Base-by-base conservation (phyloP, 2,888 invertebrate species). In the Rhamnusium bicolor region DNA sequence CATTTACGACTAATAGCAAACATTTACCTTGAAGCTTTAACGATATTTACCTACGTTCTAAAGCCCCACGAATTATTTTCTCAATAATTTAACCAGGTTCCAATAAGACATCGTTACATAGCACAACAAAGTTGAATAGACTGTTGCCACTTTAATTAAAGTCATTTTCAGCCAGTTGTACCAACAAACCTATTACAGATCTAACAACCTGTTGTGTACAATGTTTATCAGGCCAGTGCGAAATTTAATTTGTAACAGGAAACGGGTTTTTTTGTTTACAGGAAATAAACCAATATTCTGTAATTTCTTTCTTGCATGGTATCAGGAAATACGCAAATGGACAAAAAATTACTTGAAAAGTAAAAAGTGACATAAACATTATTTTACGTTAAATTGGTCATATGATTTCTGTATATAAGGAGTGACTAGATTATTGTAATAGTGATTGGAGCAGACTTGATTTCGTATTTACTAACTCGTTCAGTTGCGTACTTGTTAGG, bases 131-230 rank as follows among this genome's bases (percentile, higher is more conserved):
- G 2, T 24, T 54, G 54, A 54, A 54, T 54, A 12, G 58, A 12
- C 14, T 18, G 32, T 58, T 58, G 18, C 32, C 29, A 58, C 6
- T 58, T 58, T 58, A 58, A 58, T 58, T 58, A 58, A 58, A 58
- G 58, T 32, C 58, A 54, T n/a, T 54, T 54, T 54, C 21, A 58
- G 58, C 21, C 29, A 1, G 32, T 29, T 58, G 58, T 58, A 29
- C 32, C 58, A 58, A 58, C 58, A n/a, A n/a, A n/a, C n/a, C n/a
- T n/a, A n/a, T n/a, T n/a, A n/a, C n/a, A 14, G 58, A 29, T 58
- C 29, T 32, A 58, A 58, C 58, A 58, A 58, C 29, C 58, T 58
- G 58, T 58, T 58, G 58, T 58, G 29, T 58, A 32, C 58, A 19
- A 14, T 58, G 58, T 58, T 58, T 58, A 32, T 32, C 14, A 29